Conservation (phyloP, 2,888 invertebrate species). For the Ephialtes manifestator region DNA sequence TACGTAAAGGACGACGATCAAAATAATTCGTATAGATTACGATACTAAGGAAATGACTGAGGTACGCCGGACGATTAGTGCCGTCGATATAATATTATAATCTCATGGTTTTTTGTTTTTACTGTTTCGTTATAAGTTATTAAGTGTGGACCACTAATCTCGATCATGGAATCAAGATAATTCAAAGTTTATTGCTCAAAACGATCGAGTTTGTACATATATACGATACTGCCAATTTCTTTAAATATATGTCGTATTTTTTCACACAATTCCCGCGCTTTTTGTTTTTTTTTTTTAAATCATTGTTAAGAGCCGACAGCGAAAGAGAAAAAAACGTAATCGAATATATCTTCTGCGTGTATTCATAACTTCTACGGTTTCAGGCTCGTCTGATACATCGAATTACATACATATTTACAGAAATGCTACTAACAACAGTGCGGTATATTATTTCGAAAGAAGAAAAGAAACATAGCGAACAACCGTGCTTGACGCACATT, state of each 20-base stretch:
- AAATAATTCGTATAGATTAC: slow-evolving; percentile 44
- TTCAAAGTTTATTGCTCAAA: slow-evolving; percentile 34
- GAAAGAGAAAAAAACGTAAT: slow-evolving; percentile 14
- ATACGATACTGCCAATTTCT: slow-evolving; percentile 41
- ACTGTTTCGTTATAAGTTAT: slow-evolving; percentile 26
- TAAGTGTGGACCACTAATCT: slow-evolving; percentile 59
- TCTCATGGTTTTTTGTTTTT: slow-evolving; percentile 12
- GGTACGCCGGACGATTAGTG: slow-evolving; percentile 20
- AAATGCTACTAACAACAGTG: slow-evolving; percentile 64
- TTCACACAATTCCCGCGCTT: slow-evolving; percentile 7
- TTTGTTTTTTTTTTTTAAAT: slow-evolving; percentile 33
- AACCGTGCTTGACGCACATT: slow-evolving; percentile 21
- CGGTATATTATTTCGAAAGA: slow-evolving; percentile 20
- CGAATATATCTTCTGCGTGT: slow-evolving; percentile 49
- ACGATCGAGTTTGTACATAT: slow-evolving; percentile 32
- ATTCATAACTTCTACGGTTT: slow-evolving; percentile 59
- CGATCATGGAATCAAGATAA: slow-evolving; percentile 32
- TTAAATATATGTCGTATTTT: slow-evolving; percentile 56
- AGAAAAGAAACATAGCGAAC: slow-evolving; percentile 23
- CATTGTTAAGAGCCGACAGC: neutral
- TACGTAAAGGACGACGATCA: neutral
- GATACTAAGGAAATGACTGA: slow-evolving; percentile 41
- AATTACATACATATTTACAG: slow-evolving; percentile 72
- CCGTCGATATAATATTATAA: neutral
- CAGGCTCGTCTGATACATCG: slow-evolving; percentile 60